A percentile compares a stretch with the other conserved stretches of the same genome.
Evolutionary conservation across 2,113 vertebrate species (phyloP).

Genomic region (Danio rerio): DNA sequence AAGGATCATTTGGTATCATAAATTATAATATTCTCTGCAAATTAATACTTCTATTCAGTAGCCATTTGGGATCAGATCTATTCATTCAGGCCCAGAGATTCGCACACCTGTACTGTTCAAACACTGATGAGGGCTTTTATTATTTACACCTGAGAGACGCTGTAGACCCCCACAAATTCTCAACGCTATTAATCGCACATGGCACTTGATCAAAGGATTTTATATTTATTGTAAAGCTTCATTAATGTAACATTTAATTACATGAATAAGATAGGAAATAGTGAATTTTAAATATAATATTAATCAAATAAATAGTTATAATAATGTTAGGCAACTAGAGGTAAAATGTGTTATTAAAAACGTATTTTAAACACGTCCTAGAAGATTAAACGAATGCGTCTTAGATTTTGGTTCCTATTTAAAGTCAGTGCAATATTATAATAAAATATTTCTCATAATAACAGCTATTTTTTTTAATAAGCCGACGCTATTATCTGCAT

Average conservation of each 20-base stretch:
- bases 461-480: background rate
- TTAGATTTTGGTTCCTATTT: background rate
- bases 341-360: too few species aligned
- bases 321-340: background rate
- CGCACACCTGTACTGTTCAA: slow-evolving; percentile 33
- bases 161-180: background rate
- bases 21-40: slow-evolving; percentile 15
- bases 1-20: slow-evolving; percentile 31
- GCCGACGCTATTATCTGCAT: background rate
- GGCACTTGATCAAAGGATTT: background rate
- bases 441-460: background rate
- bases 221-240: background rate
- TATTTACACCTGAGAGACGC: background rate
- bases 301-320: background rate
- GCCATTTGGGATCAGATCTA: background rate
- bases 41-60: slow-evolving; percentile 33
- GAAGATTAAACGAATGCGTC: too few species aligned
- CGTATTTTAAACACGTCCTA: background rate
- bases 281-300: background rate
- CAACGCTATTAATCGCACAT: background rate
- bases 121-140: background rate
- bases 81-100: background rate
- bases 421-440: background rate
- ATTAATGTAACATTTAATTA: background rate
- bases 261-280: background rate